These are phyloP conservation scores for Xyrichtys novacula DNA, from an alignment of 2,797 vertebrate species.

Conservation along the genomic window DNA sequence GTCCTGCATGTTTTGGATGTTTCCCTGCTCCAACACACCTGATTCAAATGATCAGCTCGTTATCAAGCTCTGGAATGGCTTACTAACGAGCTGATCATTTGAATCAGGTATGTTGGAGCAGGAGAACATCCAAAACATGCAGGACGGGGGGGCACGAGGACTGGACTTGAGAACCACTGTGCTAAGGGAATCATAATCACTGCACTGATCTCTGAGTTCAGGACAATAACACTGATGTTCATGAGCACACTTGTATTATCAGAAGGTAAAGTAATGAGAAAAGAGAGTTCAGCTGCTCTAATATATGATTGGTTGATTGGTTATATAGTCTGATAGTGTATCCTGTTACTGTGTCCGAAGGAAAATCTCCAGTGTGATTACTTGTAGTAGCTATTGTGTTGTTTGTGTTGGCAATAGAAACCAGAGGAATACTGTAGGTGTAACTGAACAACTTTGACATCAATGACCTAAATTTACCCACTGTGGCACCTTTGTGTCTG, in stretches of 20 bases:
- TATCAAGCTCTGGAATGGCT: too few relatives aligned
- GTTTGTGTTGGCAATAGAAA: neutral
- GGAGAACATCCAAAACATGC: too few relatives aligned
- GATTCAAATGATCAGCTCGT: too few relatives aligned
- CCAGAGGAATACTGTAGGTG: neutral
- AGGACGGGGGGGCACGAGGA: too few relatives aligned
- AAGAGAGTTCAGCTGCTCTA: neutral
- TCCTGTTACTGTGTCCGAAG: too few relatives aligned
- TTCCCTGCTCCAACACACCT: too few relatives aligned
- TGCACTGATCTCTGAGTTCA: neutral
- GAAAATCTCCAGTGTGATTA: neutral
- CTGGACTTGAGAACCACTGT: too few relatives aligned
- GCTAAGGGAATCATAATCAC: neutral
- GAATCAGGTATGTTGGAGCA: too few relatives aligned
- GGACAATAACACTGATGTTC: neutral
- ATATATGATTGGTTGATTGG: neutral
- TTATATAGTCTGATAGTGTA: neutral
- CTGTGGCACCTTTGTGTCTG: neutral
- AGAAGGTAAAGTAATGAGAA: neutral
- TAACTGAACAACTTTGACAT: neutral
- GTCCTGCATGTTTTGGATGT: too few relatives aligned
- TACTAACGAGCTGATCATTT: too few relatives aligned
- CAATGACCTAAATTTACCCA: neutral
- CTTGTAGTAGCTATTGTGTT: neutral
- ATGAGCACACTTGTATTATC: neutral